Conservation (phyloP, 2,888 invertebrate species). For the Nomada fucata region DNA sequence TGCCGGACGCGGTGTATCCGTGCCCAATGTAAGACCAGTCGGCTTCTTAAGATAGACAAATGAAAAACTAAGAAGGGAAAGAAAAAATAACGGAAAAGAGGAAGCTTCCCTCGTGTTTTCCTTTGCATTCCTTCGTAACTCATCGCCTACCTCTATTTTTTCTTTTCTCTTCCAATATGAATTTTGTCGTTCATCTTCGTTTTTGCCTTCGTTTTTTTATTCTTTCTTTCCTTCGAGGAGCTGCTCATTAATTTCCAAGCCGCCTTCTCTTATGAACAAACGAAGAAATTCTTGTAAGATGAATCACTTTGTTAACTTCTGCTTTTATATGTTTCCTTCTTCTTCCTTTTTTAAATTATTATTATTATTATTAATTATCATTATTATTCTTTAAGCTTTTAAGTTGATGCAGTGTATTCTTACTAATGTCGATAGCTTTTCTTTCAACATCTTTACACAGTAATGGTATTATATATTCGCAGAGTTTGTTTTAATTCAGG, state of each 20-base stretch:
- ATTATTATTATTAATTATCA: too few species aligned
- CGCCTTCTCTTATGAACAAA: slow-evolving; percentile 14
- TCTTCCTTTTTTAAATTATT: background rate
- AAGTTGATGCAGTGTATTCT: slow-evolving; percentile 20
- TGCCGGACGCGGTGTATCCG: slow-evolving; percentile 62
- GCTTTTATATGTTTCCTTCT: slow-evolving; percentile 13
- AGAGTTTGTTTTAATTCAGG: slow-evolving; percentile 8
- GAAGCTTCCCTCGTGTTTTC: slow-evolving; percentile 59
- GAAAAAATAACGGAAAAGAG: slow-evolving; percentile 64
- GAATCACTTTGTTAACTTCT: slow-evolving; percentile 9
- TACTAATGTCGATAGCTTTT: slow-evolving; percentile 16
- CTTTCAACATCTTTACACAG: background rate
- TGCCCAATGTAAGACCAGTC: slow-evolving; percentile 73
- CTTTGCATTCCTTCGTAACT: slow-evolving; percentile 49
- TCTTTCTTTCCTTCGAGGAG: slow-evolving; percentile 4
- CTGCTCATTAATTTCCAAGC: slow-evolving; percentile 12
- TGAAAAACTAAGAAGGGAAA: slow-evolving; percentile 52
- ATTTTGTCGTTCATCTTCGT: slow-evolving; percentile 27
- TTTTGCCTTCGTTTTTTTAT: background rate
- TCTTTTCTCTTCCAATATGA: slow-evolving; percentile 10
- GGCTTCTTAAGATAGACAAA: slow-evolving; percentile 63
- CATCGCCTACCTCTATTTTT: background rate
- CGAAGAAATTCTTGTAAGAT: slow-evolving; percentile 14
- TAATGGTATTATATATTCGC: background rate
- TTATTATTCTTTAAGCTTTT: background rate